Base-by-base conservation (phyloP, 1,140 invertebrate genomes). In the Tetragnatha versicolor region DNA sequence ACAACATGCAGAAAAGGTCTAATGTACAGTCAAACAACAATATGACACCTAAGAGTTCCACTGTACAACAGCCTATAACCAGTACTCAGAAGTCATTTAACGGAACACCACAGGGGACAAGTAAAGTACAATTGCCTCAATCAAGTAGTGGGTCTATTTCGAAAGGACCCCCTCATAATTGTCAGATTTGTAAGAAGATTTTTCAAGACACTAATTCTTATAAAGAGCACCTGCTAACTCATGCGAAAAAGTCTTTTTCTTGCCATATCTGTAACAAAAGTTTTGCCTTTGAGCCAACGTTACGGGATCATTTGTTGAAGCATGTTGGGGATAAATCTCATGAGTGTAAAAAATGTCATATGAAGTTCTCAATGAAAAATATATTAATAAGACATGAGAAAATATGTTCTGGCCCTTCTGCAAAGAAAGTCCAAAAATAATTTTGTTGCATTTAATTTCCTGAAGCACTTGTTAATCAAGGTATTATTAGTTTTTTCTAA, bases 181-280 rank as follows among this genome's bases (percentile, higher is more conserved):
- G 73, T 31, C 45, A 10, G 3, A 10, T 22, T n/a, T 77, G 73
- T 9, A n/a, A 29, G 20, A 6, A 25, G 10, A 49, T 42, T 17
- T 77, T 77, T 31, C n/a, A 42, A 5, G 47, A 77, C 29, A 27
- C 20, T 12, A 53, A 53, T 27, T 7, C 14, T 10, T 65, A 39
- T 9, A 61, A 31, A 66, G 73, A 77, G 31, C 73, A 77, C 66
- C 31, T 77, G 6, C 22, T 25, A 55, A 65, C 47, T 4, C 73
- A 77, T 58, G 49, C 35, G 69, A 77, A 2, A 77, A 66, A 27
- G 9, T 45, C 73, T 33, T 77, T 39, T 77, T 3, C 20, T 20
- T 77, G 73, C 31, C 73, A 65, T n/a, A 77, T 77, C 3, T 77
- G 73, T 29, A 77, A 55, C 3, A 77, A 77, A 42, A 39, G 17